These are phyloP conservation scores for Sardina pilchardus DNA, from an alignment of 2,113 vertebrate species.

Conservation along the genomic window DNA sequence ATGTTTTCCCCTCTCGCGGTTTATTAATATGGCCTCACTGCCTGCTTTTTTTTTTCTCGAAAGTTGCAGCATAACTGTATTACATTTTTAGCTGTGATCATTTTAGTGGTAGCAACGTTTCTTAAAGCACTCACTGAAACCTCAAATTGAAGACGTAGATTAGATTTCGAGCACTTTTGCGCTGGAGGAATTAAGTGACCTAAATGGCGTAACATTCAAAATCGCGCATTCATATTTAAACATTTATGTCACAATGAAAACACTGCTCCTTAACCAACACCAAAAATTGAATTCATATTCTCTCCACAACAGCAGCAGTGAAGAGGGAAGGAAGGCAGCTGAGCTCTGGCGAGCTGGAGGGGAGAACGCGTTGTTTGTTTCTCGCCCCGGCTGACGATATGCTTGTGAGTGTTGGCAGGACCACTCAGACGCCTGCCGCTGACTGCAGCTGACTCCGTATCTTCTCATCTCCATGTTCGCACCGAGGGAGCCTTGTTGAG, in stretches of 20 bases:
- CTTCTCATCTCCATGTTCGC: slow-evolving; percentile 43
- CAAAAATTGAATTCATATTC: neutral
- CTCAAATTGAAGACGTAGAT: neutral
- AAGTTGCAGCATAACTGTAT: slow-evolving; percentile 51
- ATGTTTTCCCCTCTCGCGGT: slow-evolving; percentile 57
- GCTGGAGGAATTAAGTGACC: neutral
- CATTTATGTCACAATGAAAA: neutral
- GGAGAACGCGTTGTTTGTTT: neutral
- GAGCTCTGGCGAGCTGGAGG: neutral
- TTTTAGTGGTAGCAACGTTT: neutral
- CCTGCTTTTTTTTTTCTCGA: slow-evolving; percentile 47
- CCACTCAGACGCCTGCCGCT: neutral
- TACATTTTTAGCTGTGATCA: slow-evolving; percentile 25
- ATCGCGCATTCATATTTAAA: neutral
- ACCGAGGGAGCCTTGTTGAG: slow-evolving; percentile 35
- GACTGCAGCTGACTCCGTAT: slow-evolving; percentile 26
- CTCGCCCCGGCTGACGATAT: neutral
- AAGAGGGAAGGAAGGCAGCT: neutral
- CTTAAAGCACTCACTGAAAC: neutral
- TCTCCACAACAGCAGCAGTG: no score
- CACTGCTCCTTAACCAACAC: neutral
- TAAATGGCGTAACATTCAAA: neutral
- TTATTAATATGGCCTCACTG: slow-evolving; percentile 57
- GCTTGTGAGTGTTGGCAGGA: neutral
- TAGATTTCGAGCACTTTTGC: neutral